Conservation (phyloP, 2,888 invertebrate genomes). For the Tachina lurida region DNA sequence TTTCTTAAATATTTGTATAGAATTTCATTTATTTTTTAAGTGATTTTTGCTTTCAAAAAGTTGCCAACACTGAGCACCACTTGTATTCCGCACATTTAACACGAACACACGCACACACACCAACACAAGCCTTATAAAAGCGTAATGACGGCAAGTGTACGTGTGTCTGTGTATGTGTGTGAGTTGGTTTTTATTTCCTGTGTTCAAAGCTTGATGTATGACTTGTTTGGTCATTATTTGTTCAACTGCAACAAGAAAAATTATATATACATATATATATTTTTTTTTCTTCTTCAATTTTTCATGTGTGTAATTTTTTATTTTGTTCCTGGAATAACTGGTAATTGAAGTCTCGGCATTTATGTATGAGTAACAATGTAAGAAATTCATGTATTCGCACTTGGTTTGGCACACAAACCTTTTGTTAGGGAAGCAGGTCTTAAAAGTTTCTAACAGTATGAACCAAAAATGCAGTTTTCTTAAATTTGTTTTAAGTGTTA, state of each 20-base stretch:
- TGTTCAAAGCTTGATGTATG: constrained; percentile 65
- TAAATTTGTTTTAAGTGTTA: too few relatives aligned
- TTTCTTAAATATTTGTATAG: too few relatives aligned
- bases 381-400: constrained; percentile 33
- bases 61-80: too few relatives aligned
- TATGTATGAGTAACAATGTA: constrained; percentile 51
- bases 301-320: constrained; percentile 38
- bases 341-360: constrained; percentile 66
- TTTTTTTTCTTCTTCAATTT: constrained; percentile 25
- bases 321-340: constrained; percentile 55
- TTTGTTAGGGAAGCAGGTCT: not conserved
- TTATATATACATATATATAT: constrained; percentile 25
- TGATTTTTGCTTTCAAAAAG: too few relatives aligned
- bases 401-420: not conserved
- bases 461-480: too few relatives aligned
- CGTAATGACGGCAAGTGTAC: not conserved
- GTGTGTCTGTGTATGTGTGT: constrained; percentile 2
- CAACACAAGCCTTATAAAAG: not conserved
- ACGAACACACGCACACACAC: not conserved
- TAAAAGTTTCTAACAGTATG: not conserved
- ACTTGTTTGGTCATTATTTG: constrained; percentile 68
- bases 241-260: constrained; percentile 56
- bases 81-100: constrained; percentile 18
- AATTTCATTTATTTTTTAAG: too few relatives aligned
- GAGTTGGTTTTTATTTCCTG: constrained; percentile 39